These are phyloP conservation scores for Aculops lycopersici DNA, from an alignment of 1,140 invertebrate genomes.

Conservation along the genomic window DNA sequence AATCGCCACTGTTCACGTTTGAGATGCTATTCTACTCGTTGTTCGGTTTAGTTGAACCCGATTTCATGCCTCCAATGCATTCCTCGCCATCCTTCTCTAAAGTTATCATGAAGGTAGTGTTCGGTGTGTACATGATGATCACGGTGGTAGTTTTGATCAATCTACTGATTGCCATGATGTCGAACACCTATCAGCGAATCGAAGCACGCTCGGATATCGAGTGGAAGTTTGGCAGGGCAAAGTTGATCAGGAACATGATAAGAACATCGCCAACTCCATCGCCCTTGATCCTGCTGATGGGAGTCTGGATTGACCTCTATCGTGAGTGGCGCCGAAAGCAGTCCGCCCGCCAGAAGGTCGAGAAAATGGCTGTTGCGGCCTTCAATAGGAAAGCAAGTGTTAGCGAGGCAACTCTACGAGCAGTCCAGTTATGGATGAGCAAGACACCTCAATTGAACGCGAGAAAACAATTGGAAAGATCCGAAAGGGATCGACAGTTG, in stretches of 20 bases:
- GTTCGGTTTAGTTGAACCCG: constrained; percentile 73
- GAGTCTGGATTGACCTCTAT: constrained; percentile 4
- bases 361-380: constrained; percentile 1
- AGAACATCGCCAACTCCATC: constrained; percentile 82
- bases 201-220: constrained; percentile 97
- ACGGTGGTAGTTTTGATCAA: constrained; percentile 90
- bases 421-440: background rate
- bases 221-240: constrained; percentile 96
- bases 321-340: background rate
- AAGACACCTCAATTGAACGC: background rate
- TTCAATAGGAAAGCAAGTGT: background rate
- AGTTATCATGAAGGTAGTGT: constrained; percentile 27
- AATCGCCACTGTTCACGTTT: constrained; percentile 56
- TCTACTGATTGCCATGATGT: constrained; percentile 98
- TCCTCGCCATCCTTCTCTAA: constrained; percentile 21
- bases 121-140: constrained; percentile 85
- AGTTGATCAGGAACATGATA: constrained; percentile 93
- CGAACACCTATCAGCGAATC: constrained; percentile 90
- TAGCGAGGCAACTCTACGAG: background rate
- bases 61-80: constrained; percentile 22
- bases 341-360: background rate
- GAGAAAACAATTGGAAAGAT: background rate
- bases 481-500: no score
- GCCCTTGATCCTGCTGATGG: constrained; percentile 75
- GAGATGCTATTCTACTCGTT: constrained; percentile 90